Conservation (phyloP, 2,797 vertebrate species). For the Gallirallus australis region DNA sequence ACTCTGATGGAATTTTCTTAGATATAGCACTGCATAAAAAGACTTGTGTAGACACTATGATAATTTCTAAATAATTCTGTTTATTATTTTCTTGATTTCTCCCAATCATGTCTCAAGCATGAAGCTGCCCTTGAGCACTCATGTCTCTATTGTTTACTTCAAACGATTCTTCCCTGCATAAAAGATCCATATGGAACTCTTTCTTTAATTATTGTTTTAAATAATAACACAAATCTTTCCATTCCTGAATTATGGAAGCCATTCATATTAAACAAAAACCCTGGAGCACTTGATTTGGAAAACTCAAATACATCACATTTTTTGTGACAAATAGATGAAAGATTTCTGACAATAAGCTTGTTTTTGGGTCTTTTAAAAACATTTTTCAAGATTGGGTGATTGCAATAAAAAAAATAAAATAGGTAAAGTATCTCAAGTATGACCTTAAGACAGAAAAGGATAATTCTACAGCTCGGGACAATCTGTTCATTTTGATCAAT, state of each 20-base stretch:
- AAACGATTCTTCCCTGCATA: neutral
- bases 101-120: neutral
- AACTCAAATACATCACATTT: neutral
- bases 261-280: neutral
- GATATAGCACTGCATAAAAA: neutral
- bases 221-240: neutral
- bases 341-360: neutral
- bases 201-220: neutral
- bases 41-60: neutral
- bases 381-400: neutral
- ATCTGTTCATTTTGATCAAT: neutral
- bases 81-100: neutral
- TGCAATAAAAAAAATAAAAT: neutral
- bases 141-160: neutral
- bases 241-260: neutral
- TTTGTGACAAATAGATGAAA: neutral
- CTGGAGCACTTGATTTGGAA: neutral
- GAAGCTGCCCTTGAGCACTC: neutral
- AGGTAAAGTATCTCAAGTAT: neutral
- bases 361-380: neutral
- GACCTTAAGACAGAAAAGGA: neutral
- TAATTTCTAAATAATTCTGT: neutral
- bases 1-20: neutral
- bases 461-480: neutral
- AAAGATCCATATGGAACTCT: neutral